A percentile compares a stretch with the other conserved stretches of the same genome.
phyloP scores from a whole-genome alignment of 2,797 vertebrate species.

The Pogoniulus pusillus region DNA sequence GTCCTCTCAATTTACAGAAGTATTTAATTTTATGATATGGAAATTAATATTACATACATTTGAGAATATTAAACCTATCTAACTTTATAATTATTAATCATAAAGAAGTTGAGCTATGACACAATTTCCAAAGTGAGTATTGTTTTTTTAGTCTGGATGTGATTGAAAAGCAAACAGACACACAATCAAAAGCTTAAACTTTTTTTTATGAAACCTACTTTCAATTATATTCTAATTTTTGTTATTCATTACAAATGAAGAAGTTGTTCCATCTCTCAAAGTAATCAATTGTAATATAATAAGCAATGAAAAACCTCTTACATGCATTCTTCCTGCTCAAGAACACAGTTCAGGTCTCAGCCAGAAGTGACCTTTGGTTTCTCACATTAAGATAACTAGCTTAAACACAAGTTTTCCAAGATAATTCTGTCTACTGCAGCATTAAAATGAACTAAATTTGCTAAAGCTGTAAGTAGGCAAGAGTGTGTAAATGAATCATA shows the following conservation, averaged over 20 bases:
- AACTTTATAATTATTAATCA: neutral
- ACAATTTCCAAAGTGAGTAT: neutral
- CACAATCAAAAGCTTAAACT: neutral
- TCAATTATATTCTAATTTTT: neutral
- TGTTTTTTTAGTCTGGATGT: neutral
- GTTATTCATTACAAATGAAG: neutral
- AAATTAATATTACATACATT: neutral
- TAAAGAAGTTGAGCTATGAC: neutral
- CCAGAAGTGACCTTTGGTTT: neutral
- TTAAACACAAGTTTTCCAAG: neutral
- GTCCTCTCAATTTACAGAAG: neutral
- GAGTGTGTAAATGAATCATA: neutral
- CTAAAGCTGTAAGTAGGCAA: neutral
- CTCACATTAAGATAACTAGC: neutral
- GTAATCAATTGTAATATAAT: neutral
- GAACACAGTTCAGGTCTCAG: neutral
- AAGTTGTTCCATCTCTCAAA: neutral
- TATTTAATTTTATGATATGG: neutral
- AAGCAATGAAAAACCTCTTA: neutral
- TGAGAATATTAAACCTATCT: neutral
- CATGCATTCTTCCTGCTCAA: neutral
- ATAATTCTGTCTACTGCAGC: neutral
- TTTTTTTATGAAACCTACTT: neutral
- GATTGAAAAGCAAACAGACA: neutral
- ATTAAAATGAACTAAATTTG: neutral